phyloP scores from a whole-genome alignment of 2,888 invertebrate species.

The Escarpia spicata region DNA sequence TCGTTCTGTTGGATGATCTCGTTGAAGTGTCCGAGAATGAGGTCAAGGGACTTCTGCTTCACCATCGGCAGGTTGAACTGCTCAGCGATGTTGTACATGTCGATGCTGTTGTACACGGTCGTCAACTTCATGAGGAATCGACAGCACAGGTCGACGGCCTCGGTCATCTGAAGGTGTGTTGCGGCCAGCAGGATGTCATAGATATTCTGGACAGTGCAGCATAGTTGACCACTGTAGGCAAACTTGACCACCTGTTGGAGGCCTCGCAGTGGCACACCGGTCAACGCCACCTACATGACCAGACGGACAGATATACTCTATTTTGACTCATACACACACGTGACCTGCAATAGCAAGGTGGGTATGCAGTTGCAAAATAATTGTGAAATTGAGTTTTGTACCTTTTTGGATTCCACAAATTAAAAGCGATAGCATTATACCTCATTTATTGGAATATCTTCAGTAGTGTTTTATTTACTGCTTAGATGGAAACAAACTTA shows the following conservation, averaged over 20 bases:
- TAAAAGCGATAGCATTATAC: too few relatives aligned
- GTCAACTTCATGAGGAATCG: constrained; percentile 28
- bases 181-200: constrained; percentile 40
- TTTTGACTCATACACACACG: too few relatives aligned
- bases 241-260: constrained; percentile 36
- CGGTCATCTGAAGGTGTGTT: constrained; percentile 39
- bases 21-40: constrained; percentile 34
- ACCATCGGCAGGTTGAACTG: constrained; percentile 30
- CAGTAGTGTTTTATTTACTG: too few relatives aligned
- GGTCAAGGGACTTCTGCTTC: constrained; percentile 25
- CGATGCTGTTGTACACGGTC: constrained; percentile 27
- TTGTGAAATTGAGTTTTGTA: too few relatives aligned
- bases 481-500: too few relatives aligned
- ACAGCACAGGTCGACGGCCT: constrained; percentile 33
- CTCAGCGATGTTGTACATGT: constrained; percentile 35
- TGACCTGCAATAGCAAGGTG: too few relatives aligned
- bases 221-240: constrained; percentile 37
- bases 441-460: too few relatives aligned
- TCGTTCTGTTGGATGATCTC: constrained; percentile 28
- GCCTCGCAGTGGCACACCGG: constrained; percentile 35
- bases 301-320: too few relatives aligned
- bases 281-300: constrained; percentile 1
- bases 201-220: constrained; percentile 36
- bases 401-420: too few relatives aligned
- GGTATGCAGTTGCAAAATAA: too few relatives aligned